Base-by-base conservation (phyloP, 2,113 vertebrate species). In the Hydropotes inermis region DNA sequence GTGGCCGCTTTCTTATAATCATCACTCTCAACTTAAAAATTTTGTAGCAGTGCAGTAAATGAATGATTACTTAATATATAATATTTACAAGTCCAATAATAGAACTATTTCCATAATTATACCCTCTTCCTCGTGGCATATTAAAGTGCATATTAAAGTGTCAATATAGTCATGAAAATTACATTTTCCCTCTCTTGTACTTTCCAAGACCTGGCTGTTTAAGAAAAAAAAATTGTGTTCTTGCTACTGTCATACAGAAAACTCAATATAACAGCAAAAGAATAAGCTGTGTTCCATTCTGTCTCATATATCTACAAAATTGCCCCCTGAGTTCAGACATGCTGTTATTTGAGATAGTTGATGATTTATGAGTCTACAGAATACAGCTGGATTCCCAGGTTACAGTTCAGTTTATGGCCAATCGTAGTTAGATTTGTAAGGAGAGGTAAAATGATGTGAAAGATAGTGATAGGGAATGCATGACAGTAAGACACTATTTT, bases 261-360 rank as follows among this genome's bases (percentile, higher is more conserved):
- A 98, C 95, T 96, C 96, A 94, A 58, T 88, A 81, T n/a, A 95
- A 74, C 39, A 93, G 83, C 4, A 2, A 91, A 97, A 89, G 94
- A 96, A 86, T 79, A 57, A 95, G 64, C 70, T 83, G 45, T 91
- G 83, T 79, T 91, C 70, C 12, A 74, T 94, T 93, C 90, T 95
- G 91, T 55, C 55, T 93, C 96, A 94, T 97, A 74, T 45, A 97
- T 98, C 97, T 97, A 54, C 21, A 58, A 16, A 97, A 97, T 81
- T 55, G 95, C 91, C 93, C 81, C 57, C 58, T 93, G 91, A 97
- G 93, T 97, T 94, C 95, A 89, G 61, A 83, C 95, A 64, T 28
- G 78, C 91, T 93, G 78, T 87, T 95, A 58, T 93, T 84, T 33
- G n/a, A 95, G 93, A 94, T 74, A 43, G 57, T 17, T 33, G 87